Conservation (phyloP, 2,113 vertebrate species). For the Prionailurus viverrinus region DNA sequence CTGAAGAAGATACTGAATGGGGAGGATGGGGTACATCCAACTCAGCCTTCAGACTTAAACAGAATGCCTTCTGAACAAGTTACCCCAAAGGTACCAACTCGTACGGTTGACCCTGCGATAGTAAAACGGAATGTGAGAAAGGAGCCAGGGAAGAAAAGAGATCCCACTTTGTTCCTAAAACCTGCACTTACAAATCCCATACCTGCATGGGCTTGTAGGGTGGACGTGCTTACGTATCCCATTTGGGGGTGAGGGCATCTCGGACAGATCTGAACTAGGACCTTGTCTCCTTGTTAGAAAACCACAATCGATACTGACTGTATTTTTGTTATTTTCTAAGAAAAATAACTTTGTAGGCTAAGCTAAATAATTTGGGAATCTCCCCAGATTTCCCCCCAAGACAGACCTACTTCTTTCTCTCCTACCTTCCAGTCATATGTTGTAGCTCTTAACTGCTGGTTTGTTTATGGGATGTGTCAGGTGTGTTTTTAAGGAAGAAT, state of each 20-base stretch:
- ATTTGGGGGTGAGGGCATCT: neutral
- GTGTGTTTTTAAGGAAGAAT: constrained; percentile 61
- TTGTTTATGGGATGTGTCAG: neutral
- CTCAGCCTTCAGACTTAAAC: neutral
- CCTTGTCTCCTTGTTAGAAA: neutral
- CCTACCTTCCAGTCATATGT: neutral
- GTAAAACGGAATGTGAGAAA: neutral
- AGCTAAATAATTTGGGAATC: neutral
- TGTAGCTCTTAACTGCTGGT: neutral
- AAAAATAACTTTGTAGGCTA: neutral
- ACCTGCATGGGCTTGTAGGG: fast-evolving
- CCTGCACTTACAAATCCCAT: neutral
- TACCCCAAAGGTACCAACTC: neutral
- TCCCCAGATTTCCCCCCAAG: neutral
- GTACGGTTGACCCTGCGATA: neutral
- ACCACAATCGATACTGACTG: neutral
- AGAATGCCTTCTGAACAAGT: neutral
- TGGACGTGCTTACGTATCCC: neutral
- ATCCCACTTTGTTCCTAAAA: fast-evolving
- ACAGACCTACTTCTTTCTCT: neutral
- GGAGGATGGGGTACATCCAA: no score
- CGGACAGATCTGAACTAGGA: neutral
- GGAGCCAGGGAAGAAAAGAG: neutral
- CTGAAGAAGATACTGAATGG: fast-evolving
- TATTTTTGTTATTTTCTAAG: neutral